These are phyloP conservation scores for Mimachlamys varia DNA, from an alignment of 2,888 invertebrate genomes.

Conservation along the genomic window DNA sequence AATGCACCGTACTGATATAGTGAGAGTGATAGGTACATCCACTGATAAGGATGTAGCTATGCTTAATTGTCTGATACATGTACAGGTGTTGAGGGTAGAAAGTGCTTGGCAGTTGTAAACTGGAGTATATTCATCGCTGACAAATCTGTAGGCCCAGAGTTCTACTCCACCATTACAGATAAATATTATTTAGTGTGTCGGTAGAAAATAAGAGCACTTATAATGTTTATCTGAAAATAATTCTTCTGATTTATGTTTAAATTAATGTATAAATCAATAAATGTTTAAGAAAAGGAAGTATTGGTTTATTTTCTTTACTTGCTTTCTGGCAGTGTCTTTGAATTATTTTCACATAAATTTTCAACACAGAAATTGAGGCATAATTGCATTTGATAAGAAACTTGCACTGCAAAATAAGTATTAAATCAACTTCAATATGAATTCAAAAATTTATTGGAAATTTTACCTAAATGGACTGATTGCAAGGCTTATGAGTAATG, in stretches of 20 bases:
- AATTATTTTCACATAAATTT: no score
- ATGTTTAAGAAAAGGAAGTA: background rate
- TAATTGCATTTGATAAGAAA: no score
- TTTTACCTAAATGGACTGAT: no score
- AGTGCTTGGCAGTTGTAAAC: background rate
- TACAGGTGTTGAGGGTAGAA: background rate
- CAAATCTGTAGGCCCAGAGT: conserved; percentile 6
- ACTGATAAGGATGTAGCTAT: background rate
- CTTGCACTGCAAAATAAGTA: no score
- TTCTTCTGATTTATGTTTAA: conserved; percentile 30
- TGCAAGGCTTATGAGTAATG: no score
- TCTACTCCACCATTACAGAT: background rate
- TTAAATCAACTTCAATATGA: no score
- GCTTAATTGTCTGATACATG: background rate
- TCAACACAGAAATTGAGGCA: no score
- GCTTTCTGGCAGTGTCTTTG: no score
- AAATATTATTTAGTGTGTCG: conserved; percentile 18
- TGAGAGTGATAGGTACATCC: background rate
- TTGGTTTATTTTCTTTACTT: no score
- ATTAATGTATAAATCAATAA: conserved; percentile 36
- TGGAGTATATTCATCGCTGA: background rate
- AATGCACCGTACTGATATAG: background rate
- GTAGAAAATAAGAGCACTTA: conserved; percentile 19
- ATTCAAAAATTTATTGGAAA: no score
- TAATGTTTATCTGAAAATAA: conserved; percentile 17